Conservation (phyloP, 2,113 vertebrate genomes). For the Gulo gulo region DNA sequence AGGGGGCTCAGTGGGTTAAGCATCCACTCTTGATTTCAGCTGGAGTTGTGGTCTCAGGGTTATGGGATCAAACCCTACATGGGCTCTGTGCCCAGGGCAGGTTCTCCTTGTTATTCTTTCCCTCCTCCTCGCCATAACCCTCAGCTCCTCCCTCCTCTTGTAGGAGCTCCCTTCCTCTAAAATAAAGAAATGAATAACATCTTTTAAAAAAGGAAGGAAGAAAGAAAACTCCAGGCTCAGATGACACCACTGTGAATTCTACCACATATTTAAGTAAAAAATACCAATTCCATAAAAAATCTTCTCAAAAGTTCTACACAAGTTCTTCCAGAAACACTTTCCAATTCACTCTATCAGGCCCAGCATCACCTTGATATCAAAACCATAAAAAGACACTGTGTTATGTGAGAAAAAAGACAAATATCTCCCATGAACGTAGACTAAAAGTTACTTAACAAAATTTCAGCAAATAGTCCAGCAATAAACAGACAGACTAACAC, state of each 20-base stretch:
- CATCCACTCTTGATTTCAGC: neutral
- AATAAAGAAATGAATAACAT: neutral
- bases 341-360: neutral
- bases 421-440: neutral
- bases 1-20: neutral
- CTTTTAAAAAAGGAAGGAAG: neutral
- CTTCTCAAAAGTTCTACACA: neutral
- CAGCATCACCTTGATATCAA: neutral
- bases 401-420: neutral
- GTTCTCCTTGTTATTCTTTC: neutral
- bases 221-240: neutral
- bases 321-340: neutral
- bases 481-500: neutral
- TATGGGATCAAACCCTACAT: neutral
- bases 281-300: neutral
- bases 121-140: neutral
- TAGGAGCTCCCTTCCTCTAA: neutral
- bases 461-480: neutral
- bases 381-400: neutral
- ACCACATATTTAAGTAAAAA: neutral
- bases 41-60: neutral
- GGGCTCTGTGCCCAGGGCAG: neutral
- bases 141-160: neutral
- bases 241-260: neutral
- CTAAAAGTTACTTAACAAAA: neutral